Conservation (phyloP, 53 echinoderm and acorn worm species). For the Temnopleurus reevesii region DNA sequence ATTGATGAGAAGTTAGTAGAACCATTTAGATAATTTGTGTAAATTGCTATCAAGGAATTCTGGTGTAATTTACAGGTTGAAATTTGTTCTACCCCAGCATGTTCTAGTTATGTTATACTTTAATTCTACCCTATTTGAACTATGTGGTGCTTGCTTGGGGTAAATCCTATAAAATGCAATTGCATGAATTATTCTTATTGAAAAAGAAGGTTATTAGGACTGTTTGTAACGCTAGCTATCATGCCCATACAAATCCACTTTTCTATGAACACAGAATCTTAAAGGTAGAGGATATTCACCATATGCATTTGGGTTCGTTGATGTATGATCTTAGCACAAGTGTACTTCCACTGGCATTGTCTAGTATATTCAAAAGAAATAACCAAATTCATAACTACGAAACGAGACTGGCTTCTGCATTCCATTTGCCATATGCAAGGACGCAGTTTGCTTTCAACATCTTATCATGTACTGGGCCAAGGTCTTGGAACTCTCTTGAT, state of each 20-base stretch:
- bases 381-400: neutral
- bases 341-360: neutral
- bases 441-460: no score
- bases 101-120: no score
- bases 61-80: no score
- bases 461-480: neutral
- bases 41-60: no score
- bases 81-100: no score
- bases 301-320: neutral
- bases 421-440: neutral
- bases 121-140: neutral
- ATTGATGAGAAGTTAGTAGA: no score
- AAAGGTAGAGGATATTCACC: neutral
- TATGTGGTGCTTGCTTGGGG: neutral
- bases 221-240: neutral
- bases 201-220: neutral
- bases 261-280: neutral
- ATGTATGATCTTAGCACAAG: neutral
- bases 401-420: neutral
- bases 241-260: neutral
- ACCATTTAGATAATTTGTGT: no score
- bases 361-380: neutral
- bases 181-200: neutral
- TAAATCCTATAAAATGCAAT: neutral
- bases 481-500: no score